A percentile compares a stretch with the other conserved stretches of the same genome.
phyloP scores from a whole-genome alignment of 2,113 vertebrate genomes.

The Sporophila hypoxantha region DNA sequence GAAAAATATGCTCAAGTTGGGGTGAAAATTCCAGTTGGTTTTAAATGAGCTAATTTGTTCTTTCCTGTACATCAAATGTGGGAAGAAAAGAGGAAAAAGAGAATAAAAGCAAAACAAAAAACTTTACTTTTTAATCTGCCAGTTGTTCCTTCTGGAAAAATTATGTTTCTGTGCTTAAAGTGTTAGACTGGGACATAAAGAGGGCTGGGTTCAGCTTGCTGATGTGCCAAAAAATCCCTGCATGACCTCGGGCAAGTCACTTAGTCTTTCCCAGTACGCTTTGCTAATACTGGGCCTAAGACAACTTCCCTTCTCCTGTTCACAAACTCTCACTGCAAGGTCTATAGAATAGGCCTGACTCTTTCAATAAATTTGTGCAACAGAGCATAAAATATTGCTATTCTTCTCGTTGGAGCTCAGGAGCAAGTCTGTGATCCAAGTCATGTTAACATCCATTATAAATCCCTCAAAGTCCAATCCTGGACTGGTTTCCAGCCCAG shows the following conservation, averaged over 20 bases:
- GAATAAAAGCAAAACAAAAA: constrained; percentile 21
- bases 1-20: constrained; percentile 47
- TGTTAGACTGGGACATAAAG: neutral
- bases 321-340: neutral
- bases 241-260: neutral
- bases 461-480: neutral
- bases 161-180: neutral
- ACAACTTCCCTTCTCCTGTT: neutral
- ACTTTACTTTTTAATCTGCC: constrained; percentile 5
- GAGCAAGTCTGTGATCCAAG: neutral
- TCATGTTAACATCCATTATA: neutral
- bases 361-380: neutral
- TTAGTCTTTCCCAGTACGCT: neutral
- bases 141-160: constrained; percentile 38
- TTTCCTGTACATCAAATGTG: constrained; percentile 50
- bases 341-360: neutral
- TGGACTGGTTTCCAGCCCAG: neutral
- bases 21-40: constrained; percentile 57
- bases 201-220: neutral
- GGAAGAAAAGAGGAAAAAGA: constrained; percentile 29
- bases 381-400: neutral
- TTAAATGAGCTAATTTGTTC: constrained; percentile 58
- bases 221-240: constrained; percentile 11
- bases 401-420: neutral
- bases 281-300: neutral